These are phyloP conservation scores for Thalassophryne amazonica DNA, from an alignment of 2,797 vertebrate genomes.

Conservation along the genomic window DNA sequence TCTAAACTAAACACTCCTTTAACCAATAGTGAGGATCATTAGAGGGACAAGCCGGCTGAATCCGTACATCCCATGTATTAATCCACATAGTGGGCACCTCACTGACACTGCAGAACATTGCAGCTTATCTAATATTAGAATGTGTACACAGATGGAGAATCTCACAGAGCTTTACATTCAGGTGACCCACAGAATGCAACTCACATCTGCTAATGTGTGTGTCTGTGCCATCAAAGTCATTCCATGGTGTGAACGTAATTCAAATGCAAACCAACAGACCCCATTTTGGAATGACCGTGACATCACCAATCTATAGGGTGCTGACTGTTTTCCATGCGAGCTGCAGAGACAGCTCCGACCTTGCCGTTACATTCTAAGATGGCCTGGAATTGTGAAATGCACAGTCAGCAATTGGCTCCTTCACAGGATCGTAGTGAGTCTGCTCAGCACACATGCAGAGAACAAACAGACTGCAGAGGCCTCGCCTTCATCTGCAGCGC, in stretches of 20 bases:
- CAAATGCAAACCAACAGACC: no score
- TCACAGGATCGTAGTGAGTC: slow-evolving; percentile 16
- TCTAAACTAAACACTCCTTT: slow-evolving; percentile 11
- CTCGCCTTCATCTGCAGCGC: slow-evolving; percentile 46
- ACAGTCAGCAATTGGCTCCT: slow-evolving; percentile 12
- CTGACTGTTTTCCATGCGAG: not conserved
- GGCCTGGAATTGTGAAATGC: slow-evolving; percentile 7
- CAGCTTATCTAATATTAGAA: slow-evolving; percentile 7
- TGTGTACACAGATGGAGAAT: slow-evolving; percentile 2
- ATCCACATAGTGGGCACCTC: slow-evolving; percentile 16
- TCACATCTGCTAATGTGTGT: not conserved
- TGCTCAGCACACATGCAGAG: slow-evolving; percentile 35
- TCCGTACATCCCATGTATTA: slow-evolving; percentile 32
- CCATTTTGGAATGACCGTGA: no score
- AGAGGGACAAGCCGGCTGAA: slow-evolving; percentile 17
- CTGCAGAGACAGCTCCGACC: slow-evolving; percentile 4
- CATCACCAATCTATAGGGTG: not conserved
- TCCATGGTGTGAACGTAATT: no score
- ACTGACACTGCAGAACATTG: slow-evolving; percentile 3
- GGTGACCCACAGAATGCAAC: not conserved
- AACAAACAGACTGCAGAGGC: slow-evolving; percentile 44
- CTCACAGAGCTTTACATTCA: not conserved
- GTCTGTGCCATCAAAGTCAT: no score
- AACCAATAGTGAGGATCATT: slow-evolving; percentile 41
- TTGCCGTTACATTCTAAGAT: slow-evolving; percentile 16